Base-by-base conservation (phyloP, 2,113 vertebrate species). In the Mustelus asterias region DNA sequence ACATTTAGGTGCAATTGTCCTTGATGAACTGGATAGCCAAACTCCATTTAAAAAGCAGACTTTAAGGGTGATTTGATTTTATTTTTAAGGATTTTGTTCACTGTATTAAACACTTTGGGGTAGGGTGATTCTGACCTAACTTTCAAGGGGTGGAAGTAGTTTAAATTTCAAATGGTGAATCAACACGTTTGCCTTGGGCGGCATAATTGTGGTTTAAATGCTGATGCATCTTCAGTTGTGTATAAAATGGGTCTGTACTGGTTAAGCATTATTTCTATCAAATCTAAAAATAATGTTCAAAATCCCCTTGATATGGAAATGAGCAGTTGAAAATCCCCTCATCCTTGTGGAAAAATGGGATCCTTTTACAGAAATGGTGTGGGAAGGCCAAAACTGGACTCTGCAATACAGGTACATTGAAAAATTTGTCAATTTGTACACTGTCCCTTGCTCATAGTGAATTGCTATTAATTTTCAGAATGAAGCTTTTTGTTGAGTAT, bases 351-450 rank as follows among this genome's bases (percentile, higher is more conserved):
- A 70, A 70, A 95, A 83, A 95, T 95, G 54, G 95, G 72, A 58
- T 86, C 76, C 80, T 95, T 95, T 78, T 86, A 86, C 44, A 76
- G 67, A 95, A 54, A 72, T 72, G 89, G 33, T 93, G 67, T 95
- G 41, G 67, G 67, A 97, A 98, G 97, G 97, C 97, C 98, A 97
- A 98, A 98, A 98, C 97, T 98, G 98, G 98, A 98, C 98, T 97
- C 97, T 98, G 98, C 97, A 97, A 97, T 97, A 67, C 18, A 67
- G 65, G 65, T 67, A 96, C 96, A 96, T 97, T 97, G 97, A 96
- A 96, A 95, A 95, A 16, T 70, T 69, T 95, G 69, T 95, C 94
- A 72, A 97, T 97, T 96, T 97, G 97, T 97, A 97, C 97, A 97
- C 96, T 97, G 96, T 97, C 97, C 97, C 97, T 97, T 97, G 88